Evolutionary conservation across 1,140 invertebrate genomes (phyloP).

Genomic region (Temnothorax curvispinosus): DNA sequence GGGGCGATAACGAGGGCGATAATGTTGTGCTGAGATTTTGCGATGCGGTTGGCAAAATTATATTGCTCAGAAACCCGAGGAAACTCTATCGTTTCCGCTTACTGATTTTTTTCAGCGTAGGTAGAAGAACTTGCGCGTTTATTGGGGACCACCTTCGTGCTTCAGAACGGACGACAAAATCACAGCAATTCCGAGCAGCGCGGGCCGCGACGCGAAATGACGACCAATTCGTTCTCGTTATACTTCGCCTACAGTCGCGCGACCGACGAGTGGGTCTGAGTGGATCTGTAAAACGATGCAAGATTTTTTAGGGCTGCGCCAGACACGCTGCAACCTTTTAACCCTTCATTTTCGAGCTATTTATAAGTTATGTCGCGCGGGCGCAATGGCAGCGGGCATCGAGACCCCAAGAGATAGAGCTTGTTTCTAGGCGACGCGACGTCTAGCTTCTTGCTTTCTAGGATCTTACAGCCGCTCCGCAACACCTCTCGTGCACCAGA

Average conservation of each 20-base stretch:
- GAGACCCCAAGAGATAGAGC: slow-evolving; percentile 34
- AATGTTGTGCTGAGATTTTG: neutral
- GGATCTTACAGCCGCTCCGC: neutral
- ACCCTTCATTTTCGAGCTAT: slow-evolving; percentile 55
- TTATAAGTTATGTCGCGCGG: slow-evolving; percentile 45
- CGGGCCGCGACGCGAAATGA: slow-evolving; percentile 29
- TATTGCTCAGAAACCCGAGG: neutral
- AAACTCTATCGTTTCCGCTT: neutral
- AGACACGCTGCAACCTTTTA: slow-evolving; percentile 43
- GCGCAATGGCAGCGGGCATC: neutral
- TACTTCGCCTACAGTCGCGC: slow-evolving; percentile 16
- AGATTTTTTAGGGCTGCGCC: slow-evolving; percentile 15
- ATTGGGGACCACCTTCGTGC: neutral
- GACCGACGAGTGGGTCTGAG: slow-evolving; percentile 34
- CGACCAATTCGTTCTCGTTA: slow-evolving; percentile 43
- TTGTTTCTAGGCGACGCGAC: slow-evolving; percentile 45
- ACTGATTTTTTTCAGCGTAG: neutral
- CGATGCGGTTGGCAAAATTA: neutral
- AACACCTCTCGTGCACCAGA: neutral
- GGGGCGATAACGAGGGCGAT: neutral
- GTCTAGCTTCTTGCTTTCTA: slow-evolving; percentile 40
- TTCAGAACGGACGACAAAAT: neutral
- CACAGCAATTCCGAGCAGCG: neutral
- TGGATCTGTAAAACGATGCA: neutral
- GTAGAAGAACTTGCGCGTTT: neutral